Conservation (phyloP, 2,888 invertebrate genomes). For the Cerastis rubricosa region DNA sequence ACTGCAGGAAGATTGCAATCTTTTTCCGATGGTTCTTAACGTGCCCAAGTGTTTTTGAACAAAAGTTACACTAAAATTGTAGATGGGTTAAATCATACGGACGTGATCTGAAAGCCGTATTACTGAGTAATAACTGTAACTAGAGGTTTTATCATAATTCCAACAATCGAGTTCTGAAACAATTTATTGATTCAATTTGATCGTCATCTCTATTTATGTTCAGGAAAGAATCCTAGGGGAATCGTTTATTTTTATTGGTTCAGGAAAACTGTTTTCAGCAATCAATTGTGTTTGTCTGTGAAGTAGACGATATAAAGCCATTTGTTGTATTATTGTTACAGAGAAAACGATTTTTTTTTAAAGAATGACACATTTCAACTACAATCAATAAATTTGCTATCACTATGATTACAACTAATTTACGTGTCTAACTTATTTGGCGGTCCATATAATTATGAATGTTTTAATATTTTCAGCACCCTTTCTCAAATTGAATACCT, state of each 20-base stretch:
- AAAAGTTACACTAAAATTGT: background rate
- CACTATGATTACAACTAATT: background rate
- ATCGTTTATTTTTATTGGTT: constrained; percentile 40
- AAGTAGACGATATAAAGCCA: constrained; percentile 4
- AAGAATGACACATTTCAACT: background rate
- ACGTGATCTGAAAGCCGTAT: background rate
- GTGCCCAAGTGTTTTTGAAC: background rate
- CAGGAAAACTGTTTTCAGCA: constrained; percentile 19
- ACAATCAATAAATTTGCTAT: background rate
- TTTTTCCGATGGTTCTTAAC: background rate
- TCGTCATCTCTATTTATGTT: constrained; percentile 33
- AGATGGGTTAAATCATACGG: background rate
- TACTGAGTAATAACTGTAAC: background rate
- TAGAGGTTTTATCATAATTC: constrained; percentile 1
- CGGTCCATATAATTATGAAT: background rate
- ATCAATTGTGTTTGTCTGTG: constrained; percentile 32
- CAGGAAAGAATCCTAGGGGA: constrained; percentile 11
- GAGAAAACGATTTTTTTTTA: constrained; percentile 6
- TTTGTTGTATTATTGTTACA: constrained; percentile 5
- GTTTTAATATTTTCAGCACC: too few relatives aligned
- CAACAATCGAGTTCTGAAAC: constrained; percentile 11
- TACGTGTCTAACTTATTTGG: background rate
- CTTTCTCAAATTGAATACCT: background rate
- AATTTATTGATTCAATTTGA: constrained; percentile 14
- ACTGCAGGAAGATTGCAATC: background rate